Base-by-base conservation (phyloP, 2,888 invertebrate species). In the Chymomyza amoena region DNA sequence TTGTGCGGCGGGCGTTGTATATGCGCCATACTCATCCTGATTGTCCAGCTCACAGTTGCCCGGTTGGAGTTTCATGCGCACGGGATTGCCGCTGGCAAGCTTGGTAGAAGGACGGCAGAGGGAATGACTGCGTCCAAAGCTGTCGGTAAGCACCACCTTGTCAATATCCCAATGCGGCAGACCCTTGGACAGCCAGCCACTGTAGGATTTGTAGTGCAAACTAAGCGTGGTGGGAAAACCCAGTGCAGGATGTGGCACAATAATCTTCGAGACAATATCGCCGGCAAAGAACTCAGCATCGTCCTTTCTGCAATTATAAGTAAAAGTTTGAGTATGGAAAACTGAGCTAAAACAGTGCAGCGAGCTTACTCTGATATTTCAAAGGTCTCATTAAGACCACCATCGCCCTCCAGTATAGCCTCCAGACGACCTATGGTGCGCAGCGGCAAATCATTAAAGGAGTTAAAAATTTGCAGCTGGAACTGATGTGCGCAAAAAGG, bases 401-500 rank as follows among this genome's bases (percentile, higher is more conserved):
- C 94, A 82, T 96, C 96, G 5, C 96, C 96, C 71, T 97, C 95
- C 20, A 98, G 92, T 0, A 96, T 96, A 16, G 96, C 93, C 81
- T 96, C 95, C 56, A 97, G 92, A 79, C 96, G 95, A 0, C 97
- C 98, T 93, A 80, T 90, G 89, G 94, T 92, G 28, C 91, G 80
- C 71, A 95, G 92, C 1, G 95, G 95, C 64, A 94, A 92, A 66
- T 93, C 93, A 80, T 94, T 94, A 25, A 94, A 93, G 5, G 95
- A 94, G 71, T 95, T 96, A 92, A 96, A 95, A 64, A 98, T 94
- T 84, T 95, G 95, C 60, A 97, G 94, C 90, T 96, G 94, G 89
- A 96, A 97, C 89, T 98, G 97, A 92, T 97, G 96, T 0, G 97
- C 97, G 92, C 98, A 98, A 91, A 97, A 98, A 0, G 98, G 98